Percentiles rank a stretch among this genome's conserved stretches.
Evolutionary conservation across 1,140 invertebrate genomes (phyloP).

Genomic region (Ceratosolen solmsi): DNA sequence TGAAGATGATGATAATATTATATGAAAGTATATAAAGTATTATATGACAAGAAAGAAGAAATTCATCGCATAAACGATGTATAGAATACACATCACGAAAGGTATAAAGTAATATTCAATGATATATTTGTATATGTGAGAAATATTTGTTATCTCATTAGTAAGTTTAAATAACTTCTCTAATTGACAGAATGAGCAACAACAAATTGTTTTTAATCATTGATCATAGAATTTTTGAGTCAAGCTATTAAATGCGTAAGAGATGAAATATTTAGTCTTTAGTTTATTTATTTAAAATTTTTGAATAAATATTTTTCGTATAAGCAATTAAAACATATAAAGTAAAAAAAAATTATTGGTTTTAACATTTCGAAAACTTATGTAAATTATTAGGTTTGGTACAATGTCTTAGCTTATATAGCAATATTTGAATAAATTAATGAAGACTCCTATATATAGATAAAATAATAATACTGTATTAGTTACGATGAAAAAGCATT

Average conservation of each 20-base stretch:
- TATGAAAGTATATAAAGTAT: conserved; percentile 6
- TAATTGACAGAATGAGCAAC: not conserved
- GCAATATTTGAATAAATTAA: not conserved
- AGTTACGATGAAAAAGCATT: not conserved
- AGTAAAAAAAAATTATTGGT: not conserved
- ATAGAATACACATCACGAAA: not conserved
- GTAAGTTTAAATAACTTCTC: not conserved
- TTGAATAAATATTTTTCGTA: not conserved
- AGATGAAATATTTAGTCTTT: not conserved
- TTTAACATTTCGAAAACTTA: too few relatives aligned
- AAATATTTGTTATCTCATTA: conserved; percentile 2
- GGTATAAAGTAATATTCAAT: not conserved
- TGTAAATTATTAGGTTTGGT: too few relatives aligned
- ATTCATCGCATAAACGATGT: not conserved
- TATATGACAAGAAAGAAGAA: not conserved
- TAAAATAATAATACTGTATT: not conserved
- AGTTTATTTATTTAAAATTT: not conserved
- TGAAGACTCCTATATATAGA: not conserved
- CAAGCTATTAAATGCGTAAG: not conserved
- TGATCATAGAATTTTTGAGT: not conserved
- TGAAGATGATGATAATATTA: not conserved
- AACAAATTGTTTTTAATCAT: conserved; percentile 7
- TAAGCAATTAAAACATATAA: not conserved
- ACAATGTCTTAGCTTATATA: not conserved
- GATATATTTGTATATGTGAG: not conserved